These are phyloP conservation scores for Ericerus pela DNA, from an alignment of 1,140 invertebrate species.

Conservation along the genomic window DNA sequence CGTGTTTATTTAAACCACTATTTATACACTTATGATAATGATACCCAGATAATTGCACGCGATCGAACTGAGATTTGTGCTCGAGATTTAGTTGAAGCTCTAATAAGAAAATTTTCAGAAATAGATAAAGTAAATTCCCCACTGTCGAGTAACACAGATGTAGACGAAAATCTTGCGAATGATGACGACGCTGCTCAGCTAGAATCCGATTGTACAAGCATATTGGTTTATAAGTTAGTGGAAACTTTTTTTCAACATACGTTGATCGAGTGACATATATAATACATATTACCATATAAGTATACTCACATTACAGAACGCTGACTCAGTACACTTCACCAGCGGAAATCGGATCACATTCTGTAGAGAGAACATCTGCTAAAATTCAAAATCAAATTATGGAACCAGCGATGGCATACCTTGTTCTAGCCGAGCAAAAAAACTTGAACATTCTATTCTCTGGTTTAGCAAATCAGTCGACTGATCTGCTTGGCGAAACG, in stretches of 20 bases:
- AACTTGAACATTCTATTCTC: conserved; percentile 17
- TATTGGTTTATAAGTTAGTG: conserved; percentile 24
- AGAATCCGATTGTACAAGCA: conserved; percentile 23
- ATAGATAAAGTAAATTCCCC: not conserved
- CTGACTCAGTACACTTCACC: conserved; percentile 24
- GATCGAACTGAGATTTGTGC: conserved; percentile 23
- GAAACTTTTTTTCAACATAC: not conserved
- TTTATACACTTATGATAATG: no score
- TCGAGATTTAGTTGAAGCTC: conserved; percentile 19
- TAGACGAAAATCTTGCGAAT: conserved; percentile 2
- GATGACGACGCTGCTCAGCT: conserved; percentile 18
- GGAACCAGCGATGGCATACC: conserved; percentile 15
- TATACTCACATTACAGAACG: conserved; percentile 17
- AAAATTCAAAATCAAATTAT: conserved; percentile 8
- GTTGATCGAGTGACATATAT: not conserved
- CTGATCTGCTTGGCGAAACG: conserved; percentile 18
- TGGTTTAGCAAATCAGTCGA: conserved; percentile 15
- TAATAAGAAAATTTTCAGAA: conserved; percentile 21
- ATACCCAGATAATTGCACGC: conserved; percentile 23
- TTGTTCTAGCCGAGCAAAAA: conserved; percentile 17
- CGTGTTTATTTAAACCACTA: no score
- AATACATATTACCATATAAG: not conserved
- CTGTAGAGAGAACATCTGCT: not conserved
- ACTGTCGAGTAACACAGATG: not conserved
- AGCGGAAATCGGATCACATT: conserved; percentile 12